These are phyloP conservation scores for Pycnonotus jocosus DNA, from an alignment of 2,113 vertebrate genomes.

Conservation along the genomic window DNA sequence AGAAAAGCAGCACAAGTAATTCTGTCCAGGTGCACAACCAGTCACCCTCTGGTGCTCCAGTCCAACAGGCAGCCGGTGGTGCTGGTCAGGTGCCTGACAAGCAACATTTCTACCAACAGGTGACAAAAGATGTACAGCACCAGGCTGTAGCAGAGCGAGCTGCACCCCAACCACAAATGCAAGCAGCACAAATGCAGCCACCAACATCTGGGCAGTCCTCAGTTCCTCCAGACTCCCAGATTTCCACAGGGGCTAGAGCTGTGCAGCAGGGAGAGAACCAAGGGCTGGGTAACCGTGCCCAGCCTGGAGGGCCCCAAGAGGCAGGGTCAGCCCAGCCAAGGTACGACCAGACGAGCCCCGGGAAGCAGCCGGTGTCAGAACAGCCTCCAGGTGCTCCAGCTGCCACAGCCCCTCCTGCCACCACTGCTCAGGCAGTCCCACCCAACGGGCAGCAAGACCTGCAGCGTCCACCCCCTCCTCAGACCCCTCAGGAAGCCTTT, in stretches of 20 bases:
- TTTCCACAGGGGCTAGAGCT: slow-evolving; percentile 26
- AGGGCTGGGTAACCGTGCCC: neutral
- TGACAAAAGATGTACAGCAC: slow-evolving; percentile 82
- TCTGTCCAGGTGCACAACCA: slow-evolving; percentile 24
- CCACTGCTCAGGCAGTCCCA: slow-evolving; percentile 16
- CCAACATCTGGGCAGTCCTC: neutral
- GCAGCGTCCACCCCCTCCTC: slow-evolving; percentile 73
- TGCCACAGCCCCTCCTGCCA: neutral
- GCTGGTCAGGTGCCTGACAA: slow-evolving; percentile 60
- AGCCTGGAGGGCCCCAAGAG: slow-evolving; percentile 20
- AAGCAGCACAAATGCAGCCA: neutral
- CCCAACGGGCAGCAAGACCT: slow-evolving; percentile 56
- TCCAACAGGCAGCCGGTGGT: slow-evolving; percentile 30
- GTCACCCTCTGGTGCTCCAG: slow-evolving; percentile 24
- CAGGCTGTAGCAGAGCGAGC: slow-evolving; percentile 46
- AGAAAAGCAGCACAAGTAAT: slow-evolving; percentile 31
- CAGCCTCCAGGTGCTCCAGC: neutral
- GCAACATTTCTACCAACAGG: slow-evolving; percentile 89
- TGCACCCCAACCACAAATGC: slow-evolving; percentile 17
- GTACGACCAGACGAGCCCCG: neutral
- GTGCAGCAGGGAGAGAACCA: slow-evolving; percentile 22
- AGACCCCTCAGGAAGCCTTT: slow-evolving; percentile 74
- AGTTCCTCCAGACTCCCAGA: slow-evolving; percentile 23
- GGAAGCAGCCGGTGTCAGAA: neutral
- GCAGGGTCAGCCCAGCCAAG: neutral